Evolutionary conservation across 2,888 invertebrate genomes (phyloP).

Genomic region (Nephrotoma flavescens): DNA sequence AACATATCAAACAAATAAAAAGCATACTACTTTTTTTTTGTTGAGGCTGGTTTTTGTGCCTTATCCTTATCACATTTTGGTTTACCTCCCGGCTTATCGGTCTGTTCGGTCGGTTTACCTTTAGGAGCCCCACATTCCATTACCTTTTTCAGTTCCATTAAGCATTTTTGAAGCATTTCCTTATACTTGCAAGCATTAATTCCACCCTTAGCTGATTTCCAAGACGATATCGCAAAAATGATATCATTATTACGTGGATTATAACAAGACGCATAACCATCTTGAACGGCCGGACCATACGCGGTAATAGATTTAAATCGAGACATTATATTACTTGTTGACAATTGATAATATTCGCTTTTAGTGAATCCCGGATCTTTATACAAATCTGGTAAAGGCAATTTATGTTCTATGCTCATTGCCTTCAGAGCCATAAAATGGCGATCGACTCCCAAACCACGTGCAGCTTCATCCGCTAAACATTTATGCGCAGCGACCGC

Average conservation of each 20-base stretch:
- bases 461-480: slow-evolving; percentile 41
- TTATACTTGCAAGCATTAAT: background rate
- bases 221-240: slow-evolving; percentile 55
- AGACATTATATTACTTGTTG: slow-evolving; percentile 84
- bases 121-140: background rate
- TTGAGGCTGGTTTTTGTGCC: background rate
- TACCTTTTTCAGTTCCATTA: background rate
- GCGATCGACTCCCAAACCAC: slow-evolving; percentile 78
- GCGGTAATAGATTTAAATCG: slow-evolving; percentile 73
- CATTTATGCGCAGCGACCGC: slow-evolving; percentile 73
- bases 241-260: slow-evolving; percentile 69
- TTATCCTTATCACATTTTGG: background rate
- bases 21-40: background rate
- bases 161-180: background rate
- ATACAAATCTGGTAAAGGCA: slow-evolving; percentile 60
- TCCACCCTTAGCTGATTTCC: background rate
- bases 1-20: background rate
- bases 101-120: background rate
- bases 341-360: slow-evolving; percentile 66
- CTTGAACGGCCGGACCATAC: slow-evolving; percentile 70
- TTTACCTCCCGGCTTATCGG: background rate
- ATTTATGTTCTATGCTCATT: slow-evolving; percentile 60
- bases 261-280: slow-evolving; percentile 92
- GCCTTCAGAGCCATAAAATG: slow-evolving; percentile 81
- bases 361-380: slow-evolving; percentile 51